These are phyloP conservation scores for Plectus sambesii DNA, from an alignment of 1,140 invertebrate species.

Conservation along the genomic window DNA sequence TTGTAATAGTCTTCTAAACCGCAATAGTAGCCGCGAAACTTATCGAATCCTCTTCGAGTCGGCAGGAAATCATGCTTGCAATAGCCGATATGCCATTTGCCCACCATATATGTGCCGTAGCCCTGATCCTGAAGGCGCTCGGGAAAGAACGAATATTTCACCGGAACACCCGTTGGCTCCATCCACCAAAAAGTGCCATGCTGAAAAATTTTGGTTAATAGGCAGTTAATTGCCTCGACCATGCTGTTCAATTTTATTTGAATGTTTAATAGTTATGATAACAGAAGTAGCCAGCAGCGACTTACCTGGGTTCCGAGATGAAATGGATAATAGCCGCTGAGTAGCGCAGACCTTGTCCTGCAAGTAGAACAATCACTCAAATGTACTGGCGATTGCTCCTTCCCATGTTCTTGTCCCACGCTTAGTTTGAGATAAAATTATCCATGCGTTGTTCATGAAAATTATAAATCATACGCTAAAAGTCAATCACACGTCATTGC, in stretches of 20 bases:
- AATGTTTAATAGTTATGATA: background rate
- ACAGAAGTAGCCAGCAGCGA: slow-evolving; percentile 2
- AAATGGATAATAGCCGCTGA: slow-evolving; percentile 39
- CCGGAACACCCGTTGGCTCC: slow-evolving; percentile 43
- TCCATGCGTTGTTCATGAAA: too few relatives aligned
- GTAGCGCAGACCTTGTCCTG: slow-evolving; percentile 38
- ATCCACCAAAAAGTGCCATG: slow-evolving; percentile 34
- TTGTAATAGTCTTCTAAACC: slow-evolving; percentile 46
- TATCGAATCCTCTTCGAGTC: slow-evolving; percentile 50
- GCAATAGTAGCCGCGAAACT: slow-evolving; percentile 50
- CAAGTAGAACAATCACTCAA: too few relatives aligned
- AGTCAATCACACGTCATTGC: slow-evolving; percentile 5
- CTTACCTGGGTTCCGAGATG: slow-evolving; percentile 32
- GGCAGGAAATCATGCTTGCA: slow-evolving; percentile 49
- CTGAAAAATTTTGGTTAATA: too few relatives aligned
- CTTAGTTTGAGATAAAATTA: too few relatives aligned
- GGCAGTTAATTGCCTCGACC: too few relatives aligned
- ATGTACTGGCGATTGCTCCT: background rate
- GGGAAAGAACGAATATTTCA: slow-evolving; percentile 48
- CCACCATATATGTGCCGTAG: slow-evolving; percentile 51
- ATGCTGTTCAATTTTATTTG: too few relatives aligned
- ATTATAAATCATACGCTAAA: too few relatives aligned
- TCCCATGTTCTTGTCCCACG: too few relatives aligned
- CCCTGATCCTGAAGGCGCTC: slow-evolving; percentile 48
- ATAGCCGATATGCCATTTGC: slow-evolving; percentile 54